These are phyloP conservation scores for Himantopus leucocephalus DNA, from an alignment of 2,113 vertebrate species.

Conservation along the genomic window DNA sequence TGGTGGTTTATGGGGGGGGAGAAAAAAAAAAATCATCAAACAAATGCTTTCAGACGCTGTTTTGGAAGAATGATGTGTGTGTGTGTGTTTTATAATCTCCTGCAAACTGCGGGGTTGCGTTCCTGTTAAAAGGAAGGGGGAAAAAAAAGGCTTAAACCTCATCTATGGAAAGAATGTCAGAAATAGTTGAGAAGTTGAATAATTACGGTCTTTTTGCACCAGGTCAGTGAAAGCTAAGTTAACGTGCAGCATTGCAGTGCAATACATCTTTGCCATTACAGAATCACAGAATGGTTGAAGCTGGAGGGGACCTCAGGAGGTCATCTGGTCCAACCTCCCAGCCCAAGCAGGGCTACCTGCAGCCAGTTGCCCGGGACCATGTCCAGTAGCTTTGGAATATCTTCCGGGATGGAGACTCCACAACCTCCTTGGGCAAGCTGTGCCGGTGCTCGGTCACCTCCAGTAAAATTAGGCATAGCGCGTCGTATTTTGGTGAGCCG, in stretches of 20 bases:
- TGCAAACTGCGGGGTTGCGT: background rate
- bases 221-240: background rate
- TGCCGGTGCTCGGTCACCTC: background rate
- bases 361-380: background rate
- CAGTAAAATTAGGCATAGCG: background rate
- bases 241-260: background rate
- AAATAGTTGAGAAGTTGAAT: slow-evolving; percentile 16
- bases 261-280: background rate
- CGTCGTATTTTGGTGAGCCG: fast-evolving
- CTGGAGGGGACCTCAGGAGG: background rate
- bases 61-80: slow-evolving; percentile 1
- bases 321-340: background rate
- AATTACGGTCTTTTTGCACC: background rate
- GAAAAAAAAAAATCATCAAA: background rate
- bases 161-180: slow-evolving; percentile 26
- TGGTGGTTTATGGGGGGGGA: background rate
- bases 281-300: background rate
- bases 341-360: background rate
- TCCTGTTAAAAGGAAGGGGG: background rate
- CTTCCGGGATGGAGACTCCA: background rate
- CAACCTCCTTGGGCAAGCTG: background rate
- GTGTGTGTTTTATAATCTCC: background rate
- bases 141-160: background rate
- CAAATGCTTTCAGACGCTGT: slow-evolving; percentile 1
- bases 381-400: background rate